Evolutionary conservation across 2,113 vertebrate species (phyloP).

Genomic region (Halichoerus grypus): DNA sequence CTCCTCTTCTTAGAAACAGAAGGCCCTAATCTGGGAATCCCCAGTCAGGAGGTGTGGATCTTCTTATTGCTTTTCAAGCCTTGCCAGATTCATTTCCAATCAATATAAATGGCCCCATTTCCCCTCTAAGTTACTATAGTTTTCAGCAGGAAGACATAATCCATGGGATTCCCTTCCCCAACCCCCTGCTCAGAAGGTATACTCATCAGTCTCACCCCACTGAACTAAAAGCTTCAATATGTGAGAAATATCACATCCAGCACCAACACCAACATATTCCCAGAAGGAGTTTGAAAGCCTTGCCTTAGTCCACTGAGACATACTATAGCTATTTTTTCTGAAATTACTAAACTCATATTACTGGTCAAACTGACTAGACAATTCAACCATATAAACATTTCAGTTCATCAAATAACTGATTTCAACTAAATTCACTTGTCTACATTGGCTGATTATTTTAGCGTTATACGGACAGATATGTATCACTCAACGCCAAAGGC

Average conservation of each 20-base stretch:
- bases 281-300: neutral
- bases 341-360: conserved; percentile 37
- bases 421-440: neutral
- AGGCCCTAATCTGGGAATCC: neutral
- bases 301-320: neutral
- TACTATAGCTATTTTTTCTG: neutral
- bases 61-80: neutral
- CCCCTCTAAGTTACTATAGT: neutral
- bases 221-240: neutral
- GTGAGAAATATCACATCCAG: neutral
- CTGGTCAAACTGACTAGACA: neutral
- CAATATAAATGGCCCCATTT: neutral
- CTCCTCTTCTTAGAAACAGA: neutral
- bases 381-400: conserved; percentile 12
- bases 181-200: neutral
- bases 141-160: neutral
- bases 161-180: neutral
- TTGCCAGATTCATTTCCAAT: neutral
- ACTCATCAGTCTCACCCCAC: neutral
- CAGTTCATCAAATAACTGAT: neutral
- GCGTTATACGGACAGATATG: neutral
- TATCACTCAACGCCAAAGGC: neutral
- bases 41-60: neutral
- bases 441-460: conserved; percentile 17
- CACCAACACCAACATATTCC: neutral